Evolutionary conservation across 1,140 invertebrate genomes (phyloP), one percentile per base, ranked within the genome.

Genomic region (Ceratosolen fusciceps): DNA sequence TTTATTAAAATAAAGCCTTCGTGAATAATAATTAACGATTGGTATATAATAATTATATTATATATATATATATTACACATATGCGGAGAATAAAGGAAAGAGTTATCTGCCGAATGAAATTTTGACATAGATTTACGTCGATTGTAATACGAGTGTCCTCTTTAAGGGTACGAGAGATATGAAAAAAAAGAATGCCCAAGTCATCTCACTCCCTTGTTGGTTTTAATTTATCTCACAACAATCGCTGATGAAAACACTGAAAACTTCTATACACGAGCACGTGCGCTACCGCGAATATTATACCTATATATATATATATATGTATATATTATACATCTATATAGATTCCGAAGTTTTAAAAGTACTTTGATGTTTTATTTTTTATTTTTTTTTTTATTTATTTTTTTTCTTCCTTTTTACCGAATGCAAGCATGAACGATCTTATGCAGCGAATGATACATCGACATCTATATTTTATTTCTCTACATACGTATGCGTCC

Each of bases 1-100:
- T n/a, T n/a, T 29, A 74, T 39, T 8, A 39, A 34, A 54, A 76
- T 68, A 70, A 77, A 60, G 67, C 65, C 14, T 77, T 71, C 37
- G 34, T 14, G 54, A 39, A 49, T n/a, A 39, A 49, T n/a, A 19
- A 47, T 43, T 24, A 26, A 62, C 4, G 9, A 65, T 65, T 37
- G 34, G 62, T 1, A 54, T 8, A 60, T 12, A 60, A 37, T 68
- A 37, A 68, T 37, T 19, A 56, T 43, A 31, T 37, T n/a, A n/a
- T n/a, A n/a, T n/a, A n/a, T n/a, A n/a, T n/a, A n/a, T n/a, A n/a
- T n/a, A n/a, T n/a, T n/a, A n/a, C n/a, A n/a, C n/a, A n/a, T n/a
- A n/a, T n/a, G n/a, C n/a, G n/a, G n/a, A n/a, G n/a, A n/a, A n/a
- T n/a, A n/a, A n/a, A n/a, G 49, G 43, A 76, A 72, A 39, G 24